Evolutionary conservation across 2,888 invertebrate species (phyloP), one percentile per base, ranked within the genome.

Genomic region (Folsomia candida): DNA sequence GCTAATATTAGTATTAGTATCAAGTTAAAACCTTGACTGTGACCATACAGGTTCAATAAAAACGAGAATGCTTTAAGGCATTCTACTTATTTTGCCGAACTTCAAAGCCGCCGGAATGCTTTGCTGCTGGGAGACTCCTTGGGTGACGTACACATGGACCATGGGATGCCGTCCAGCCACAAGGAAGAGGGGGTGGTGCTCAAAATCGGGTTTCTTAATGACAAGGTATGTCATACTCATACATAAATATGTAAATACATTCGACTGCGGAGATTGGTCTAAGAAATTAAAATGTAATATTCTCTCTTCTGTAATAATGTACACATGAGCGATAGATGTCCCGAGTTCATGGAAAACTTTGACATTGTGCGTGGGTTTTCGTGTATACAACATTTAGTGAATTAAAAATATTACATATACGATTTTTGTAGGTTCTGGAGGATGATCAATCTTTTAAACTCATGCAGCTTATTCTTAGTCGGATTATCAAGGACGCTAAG

Each of bases 141-240:
- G 1, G 97, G 97, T 0, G 97, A 98, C 84, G 89, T 94, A 0
- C 87, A 87, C 24, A 98, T 98, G 97, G 92, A 92, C 0, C 90
- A 93, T 76, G 97, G 96, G 1, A 89, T 94, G 80, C 89, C 90
- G 0, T 86, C 90, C 73, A 37, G 14, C 6, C 6, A 37, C 37
- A 9, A 4, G 37, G 37, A 37, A 37, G 37, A 4, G 4, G 86
- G 89, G 2, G 88, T 89, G 26, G 87, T 94, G 63, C 85, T 98
- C 62, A 94, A 92, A 84, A 91, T 98, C 77, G 97, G 97, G 54
- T 97, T 94, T 83, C 88, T 97, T 0, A 94, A 93, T 77, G 88
- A 90, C 75, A 88, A 92, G 89, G 90, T 89, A 83, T 63, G 58
- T 22, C n/a, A n/a, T n/a, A n/a, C n/a, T n/a, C n/a, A n/a, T n/a